Conservation (phyloP, 2,888 invertebrate species). For the Ashinkailepas kermadecensis region DNA sequence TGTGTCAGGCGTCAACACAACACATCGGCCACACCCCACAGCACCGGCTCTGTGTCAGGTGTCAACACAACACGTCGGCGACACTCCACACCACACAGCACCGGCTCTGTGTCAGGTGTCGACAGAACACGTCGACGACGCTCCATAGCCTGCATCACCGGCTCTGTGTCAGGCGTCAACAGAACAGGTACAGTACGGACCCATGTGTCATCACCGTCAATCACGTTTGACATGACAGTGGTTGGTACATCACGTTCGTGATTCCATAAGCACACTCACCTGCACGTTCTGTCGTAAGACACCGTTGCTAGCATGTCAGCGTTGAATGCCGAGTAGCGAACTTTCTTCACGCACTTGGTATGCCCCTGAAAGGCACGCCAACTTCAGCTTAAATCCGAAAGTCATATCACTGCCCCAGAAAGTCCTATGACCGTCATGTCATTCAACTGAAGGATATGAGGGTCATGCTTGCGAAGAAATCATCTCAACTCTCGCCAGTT, state of each 20-base stretch:
- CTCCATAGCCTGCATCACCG: neutral
- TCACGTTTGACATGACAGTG: too few species aligned
- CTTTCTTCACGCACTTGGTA: neutral
- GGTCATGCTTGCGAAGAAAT: too few species aligned
- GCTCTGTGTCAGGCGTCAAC: neutral
- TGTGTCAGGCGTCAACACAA: neutral
- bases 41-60: neutral
- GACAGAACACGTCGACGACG: neutral
- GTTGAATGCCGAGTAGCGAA: neutral
- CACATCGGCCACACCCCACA: neutral
- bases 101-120: too few species aligned
- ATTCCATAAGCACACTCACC: neutral
- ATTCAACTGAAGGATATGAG: too few species aligned
- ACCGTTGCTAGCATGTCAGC: neutral
- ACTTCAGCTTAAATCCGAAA: too few species aligned
- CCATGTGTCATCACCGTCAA: too few species aligned
- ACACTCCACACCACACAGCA: neutral
- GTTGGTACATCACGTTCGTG: too few species aligned
- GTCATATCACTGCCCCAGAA: too few species aligned
- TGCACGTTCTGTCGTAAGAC: neutral
- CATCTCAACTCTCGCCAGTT: too few species aligned
- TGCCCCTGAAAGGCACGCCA: neutral
- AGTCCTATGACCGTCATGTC: too few species aligned
- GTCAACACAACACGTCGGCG: neutral
- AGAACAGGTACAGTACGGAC: too few species aligned